Base-by-base conservation (phyloP, 2,797 vertebrate genomes). In the Thunnus albacares region DNA sequence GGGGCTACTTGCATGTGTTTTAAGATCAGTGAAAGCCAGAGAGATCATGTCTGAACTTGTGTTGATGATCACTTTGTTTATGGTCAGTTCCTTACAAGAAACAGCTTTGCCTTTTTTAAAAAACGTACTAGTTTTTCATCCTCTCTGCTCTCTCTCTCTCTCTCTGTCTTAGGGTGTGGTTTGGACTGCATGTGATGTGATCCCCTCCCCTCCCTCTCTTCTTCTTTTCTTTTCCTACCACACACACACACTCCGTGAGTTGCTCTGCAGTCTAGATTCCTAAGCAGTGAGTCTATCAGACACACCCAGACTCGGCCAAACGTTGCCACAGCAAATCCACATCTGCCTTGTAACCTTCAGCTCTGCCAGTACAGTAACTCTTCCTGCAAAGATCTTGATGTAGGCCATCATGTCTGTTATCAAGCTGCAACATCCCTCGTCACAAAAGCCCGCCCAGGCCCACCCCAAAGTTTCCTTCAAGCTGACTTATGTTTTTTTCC, bases 261-360 rank as follows among this genome's bases (percentile, higher is more conserved):
- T 14, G 69, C 83, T 89, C 69, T 83, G 84, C 71, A 75, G 86
- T 71, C 69, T 81, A 88, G 91, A 96, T 96, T 96, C 96, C 95
- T 93, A 49, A 94, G 94, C 82, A 89, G 83, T 96, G 95, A 96
- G 73, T 94, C 64, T 87, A 49, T 51, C 69, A 66, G 94, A 83
- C 94, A 94, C 95, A 89, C 94, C 95, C 94, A 87, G 38, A 38
- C 38, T 38, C 38, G 3, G 38, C 38, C 38, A 38, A 38, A 38
- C 38, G 38, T 38, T 53, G 62, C 81, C 52, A 62, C 78, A 55
- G 77, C 55, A 72, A 43, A 81, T 73, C 67, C 33, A 47, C 55
- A 15, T 51, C 58, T 77, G 60, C 79, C 60, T 71, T 26, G 6
- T 55, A 63, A 49, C 24, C 53, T 22, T 59, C 17, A 38, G 2